These are phyloP conservation scores for Rallus limicola DNA, from an alignment of 2,113 vertebrate species.

Conservation along the genomic window DNA sequence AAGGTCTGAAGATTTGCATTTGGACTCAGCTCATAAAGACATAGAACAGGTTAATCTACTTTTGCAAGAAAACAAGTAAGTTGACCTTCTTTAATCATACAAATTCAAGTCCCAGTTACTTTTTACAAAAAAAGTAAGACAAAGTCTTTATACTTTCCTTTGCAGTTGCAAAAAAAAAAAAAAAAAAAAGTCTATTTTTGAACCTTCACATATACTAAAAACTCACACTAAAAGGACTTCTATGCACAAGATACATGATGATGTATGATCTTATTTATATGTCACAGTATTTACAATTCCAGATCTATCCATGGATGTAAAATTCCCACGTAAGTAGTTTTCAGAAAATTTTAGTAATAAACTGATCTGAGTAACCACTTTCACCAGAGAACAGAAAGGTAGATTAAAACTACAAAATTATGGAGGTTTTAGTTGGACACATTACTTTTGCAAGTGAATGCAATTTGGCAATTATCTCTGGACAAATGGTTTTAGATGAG, in stretches of 20 bases:
- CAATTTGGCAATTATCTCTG: background rate
- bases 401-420: background rate
- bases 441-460: background rate
- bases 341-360: background rate
- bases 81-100: background rate
- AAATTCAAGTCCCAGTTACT: background rate
- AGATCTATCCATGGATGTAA: background rate
- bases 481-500: background rate
- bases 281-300: background rate
- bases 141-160: background rate
- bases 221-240: background rate
- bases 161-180: background rate
- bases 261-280: background rate
- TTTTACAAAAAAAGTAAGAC: background rate
- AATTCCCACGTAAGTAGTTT: background rate
- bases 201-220: background rate
- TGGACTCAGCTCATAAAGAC: background rate
- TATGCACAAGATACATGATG: background rate
- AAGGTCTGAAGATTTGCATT: background rate
- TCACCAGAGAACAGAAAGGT: background rate
- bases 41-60: background rate
- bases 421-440: background rate
- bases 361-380: background rate
- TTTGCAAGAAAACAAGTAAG: background rate
- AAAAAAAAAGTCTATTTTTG: background rate